A percentile compares a stretch with the other conserved stretches of the same genome.
Conservation (phyloP, 1,140 invertebrate genomes). For the Drosophila lacertosa region DNA sequence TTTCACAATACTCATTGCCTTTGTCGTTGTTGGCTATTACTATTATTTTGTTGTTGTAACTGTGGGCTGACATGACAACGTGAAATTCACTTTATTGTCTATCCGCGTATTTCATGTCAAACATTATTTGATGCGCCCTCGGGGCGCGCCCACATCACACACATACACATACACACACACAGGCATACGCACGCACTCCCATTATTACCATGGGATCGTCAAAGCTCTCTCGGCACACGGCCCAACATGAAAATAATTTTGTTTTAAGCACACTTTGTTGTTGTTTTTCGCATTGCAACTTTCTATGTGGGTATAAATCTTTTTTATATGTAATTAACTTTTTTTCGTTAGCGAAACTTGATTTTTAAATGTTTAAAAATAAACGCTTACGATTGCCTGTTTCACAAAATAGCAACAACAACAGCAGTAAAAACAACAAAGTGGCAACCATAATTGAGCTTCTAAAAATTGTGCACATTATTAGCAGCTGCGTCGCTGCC, state of each 20-base stretch:
- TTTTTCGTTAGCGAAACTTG: conserved; percentile 65
- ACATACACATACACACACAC: conserved; percentile 45
- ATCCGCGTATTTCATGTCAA: conserved; percentile 73
- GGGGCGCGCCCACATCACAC: conserved; percentile 59
- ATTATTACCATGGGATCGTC: conserved; percentile 62
- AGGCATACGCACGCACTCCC: conserved; percentile 17
- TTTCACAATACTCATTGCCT: conserved; percentile 75
- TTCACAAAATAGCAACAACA: conserved; percentile 45
- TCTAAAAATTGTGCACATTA: conserved; percentile 60
- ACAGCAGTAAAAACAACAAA: conserved; percentile 36
- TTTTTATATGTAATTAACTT: conserved; percentile 76
- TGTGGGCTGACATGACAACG: conserved; percentile 74
- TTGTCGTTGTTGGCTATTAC: conserved; percentile 23
- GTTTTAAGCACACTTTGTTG: conserved; percentile 17
- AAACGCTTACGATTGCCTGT: conserved; percentile 72
- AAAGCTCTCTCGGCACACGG: conserved; percentile 42
- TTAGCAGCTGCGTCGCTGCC: conserved; percentile 33
- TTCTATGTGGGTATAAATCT: conserved; percentile 78
- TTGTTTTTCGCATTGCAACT: conserved; percentile 68
- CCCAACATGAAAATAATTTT: conserved; percentile 74
- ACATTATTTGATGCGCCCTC: conserved; percentile 78
- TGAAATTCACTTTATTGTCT: conserved; percentile 81
- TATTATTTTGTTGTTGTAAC: conserved; percentile 37
- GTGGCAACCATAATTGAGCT: conserved; percentile 68
- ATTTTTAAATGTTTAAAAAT: conserved; percentile 72